Evolutionary conservation across 2,113 vertebrate species (phyloP).

Genomic region (Uropsilus gracilis): DNA sequence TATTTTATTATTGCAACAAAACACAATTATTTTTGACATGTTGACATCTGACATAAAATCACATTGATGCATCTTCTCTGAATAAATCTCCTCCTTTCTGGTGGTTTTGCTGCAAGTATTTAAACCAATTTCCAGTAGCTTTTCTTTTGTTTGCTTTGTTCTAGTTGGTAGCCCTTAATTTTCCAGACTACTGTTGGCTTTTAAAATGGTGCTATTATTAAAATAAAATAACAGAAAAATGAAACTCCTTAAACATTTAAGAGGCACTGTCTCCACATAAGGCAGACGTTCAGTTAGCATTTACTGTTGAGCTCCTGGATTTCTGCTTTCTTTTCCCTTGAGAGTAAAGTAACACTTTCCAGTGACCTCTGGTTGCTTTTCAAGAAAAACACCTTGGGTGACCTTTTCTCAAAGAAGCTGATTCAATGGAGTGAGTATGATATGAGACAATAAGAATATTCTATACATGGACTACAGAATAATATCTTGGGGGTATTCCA

Average conservation of each 20-base stretch:
- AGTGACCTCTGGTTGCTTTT: background rate
- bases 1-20: conserved; percentile 56
- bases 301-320: background rate
- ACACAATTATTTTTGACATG: conserved; percentile 61
- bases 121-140: conserved; percentile 16
- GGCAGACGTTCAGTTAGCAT: background rate
- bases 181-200: conserved; percentile 17
- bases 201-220: conserved; percentile 32
- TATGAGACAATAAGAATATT: background rate
- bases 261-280: background rate
- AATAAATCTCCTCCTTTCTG: conserved; percentile 31
- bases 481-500: background rate
- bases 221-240: conserved; percentile 28
- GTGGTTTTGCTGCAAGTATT: conserved; percentile 11
- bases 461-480: background rate
- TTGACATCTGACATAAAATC: conserved; percentile 61
- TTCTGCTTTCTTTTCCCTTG: background rate
- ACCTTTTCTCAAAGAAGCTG: background rate
- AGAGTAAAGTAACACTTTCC: background rate
- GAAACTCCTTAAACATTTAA: background rate
- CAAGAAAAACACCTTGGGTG: background rate
- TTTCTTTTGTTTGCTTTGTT: conserved; percentile 41
- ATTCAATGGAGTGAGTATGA: background rate
- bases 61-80: conserved; percentile 37
- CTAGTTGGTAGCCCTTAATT: background rate